A percentile compares a stretch with the other conserved stretches of the same genome.
Evolutionary conservation across 23 tunicate species (phyloP).

Genomic region (Styela clava): DNA sequence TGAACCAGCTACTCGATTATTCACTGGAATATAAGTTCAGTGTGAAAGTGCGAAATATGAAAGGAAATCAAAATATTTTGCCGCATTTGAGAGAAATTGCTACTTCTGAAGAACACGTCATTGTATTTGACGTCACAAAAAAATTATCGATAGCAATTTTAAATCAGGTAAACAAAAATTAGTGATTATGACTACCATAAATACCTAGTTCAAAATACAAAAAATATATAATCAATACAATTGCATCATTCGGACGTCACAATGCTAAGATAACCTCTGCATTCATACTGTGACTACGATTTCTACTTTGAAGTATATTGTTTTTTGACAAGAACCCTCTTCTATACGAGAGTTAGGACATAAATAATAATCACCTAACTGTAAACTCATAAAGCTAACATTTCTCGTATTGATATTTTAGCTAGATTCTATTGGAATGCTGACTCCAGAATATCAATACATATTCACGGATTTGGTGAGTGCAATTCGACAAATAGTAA

Average conservation of each 20-base stretch:
- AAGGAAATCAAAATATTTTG: slow-evolving; percentile 23
- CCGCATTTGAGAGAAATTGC: slow-evolving; percentile 33
- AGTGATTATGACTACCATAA: no score
- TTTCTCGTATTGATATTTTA: no score
- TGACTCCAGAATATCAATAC: slow-evolving; percentile 42
- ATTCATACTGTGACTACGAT: no score
- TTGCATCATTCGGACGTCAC: no score
- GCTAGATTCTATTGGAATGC: slow-evolving; percentile 44
- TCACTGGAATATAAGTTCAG: slow-evolving; percentile 3
- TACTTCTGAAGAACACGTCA: slow-evolving; percentile 24
- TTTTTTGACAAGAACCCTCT: no score
- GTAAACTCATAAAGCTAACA: no score
- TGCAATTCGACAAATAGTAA: neutral
- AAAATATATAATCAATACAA: no score
- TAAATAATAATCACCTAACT: no score
- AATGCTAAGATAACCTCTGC: no score
- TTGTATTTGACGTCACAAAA: slow-evolving; percentile 34
- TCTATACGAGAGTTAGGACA: no score
- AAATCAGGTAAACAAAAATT: slow-evolving; percentile 3
- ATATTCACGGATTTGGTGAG: slow-evolving; percentile 51
- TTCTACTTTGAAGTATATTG: no score
- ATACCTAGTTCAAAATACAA: no score
- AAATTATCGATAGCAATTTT: neutral
- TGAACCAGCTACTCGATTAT: slow-evolving; percentile 6
- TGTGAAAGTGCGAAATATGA: slow-evolving; percentile 32